These are phyloP conservation scores for Euglossa dilemma DNA, from an alignment of 1,140 invertebrate species.

Conservation along the genomic window DNA sequence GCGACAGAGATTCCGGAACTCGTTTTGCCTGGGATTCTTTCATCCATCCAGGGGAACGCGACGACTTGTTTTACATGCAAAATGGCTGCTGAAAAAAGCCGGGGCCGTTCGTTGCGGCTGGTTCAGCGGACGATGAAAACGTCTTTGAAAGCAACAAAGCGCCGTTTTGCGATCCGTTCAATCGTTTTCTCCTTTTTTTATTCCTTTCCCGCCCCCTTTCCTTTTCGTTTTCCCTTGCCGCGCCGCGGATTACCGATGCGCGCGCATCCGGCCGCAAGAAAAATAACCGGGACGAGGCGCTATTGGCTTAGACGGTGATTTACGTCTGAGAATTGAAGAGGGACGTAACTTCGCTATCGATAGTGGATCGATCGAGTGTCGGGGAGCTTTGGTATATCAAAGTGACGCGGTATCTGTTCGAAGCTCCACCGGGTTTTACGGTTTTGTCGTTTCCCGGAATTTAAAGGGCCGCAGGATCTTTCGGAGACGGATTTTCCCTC, in stretches of 20 bases:
- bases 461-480: too few species aligned
- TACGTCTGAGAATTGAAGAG: background rate
- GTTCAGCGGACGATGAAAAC: background rate
- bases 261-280: background rate
- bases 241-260: background rate
- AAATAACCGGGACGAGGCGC: background rate
- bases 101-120: background rate
- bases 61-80: constrained; percentile 15
- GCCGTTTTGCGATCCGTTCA: background rate
- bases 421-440: too few species aligned
- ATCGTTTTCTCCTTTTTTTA: background rate
- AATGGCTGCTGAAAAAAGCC: background rate
- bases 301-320: background rate
- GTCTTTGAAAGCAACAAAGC: background rate
- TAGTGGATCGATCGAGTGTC: background rate
- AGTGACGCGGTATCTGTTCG: background rate
- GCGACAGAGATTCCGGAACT: background rate
- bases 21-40: background rate
- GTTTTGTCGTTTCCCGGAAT: too few species aligned
- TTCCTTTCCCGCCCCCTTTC: background rate
- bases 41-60: background rate
- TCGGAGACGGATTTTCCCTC: too few species aligned
- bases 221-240: too few species aligned
- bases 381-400: background rate
- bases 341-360: background rate